Evolutionary conservation across 2,888 invertebrate genomes (phyloP).

Genomic region (Drosophila algonquin): DNA sequence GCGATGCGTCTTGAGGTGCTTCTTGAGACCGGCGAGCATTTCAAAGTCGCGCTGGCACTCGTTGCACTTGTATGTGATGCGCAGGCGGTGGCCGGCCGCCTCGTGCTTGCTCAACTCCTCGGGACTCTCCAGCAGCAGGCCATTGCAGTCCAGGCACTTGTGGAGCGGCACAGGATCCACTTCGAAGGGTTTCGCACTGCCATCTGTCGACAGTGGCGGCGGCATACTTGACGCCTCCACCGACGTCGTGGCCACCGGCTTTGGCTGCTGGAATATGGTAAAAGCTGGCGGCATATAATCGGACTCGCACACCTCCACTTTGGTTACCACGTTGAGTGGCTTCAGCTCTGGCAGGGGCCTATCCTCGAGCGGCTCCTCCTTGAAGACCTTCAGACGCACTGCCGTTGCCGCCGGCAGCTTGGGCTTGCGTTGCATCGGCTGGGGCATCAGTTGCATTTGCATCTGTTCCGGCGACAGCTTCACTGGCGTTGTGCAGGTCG

Average conservation of each 20-base stretch:
- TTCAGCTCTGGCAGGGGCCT: slow-evolving; percentile 10
- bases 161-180: slow-evolving; percentile 70
- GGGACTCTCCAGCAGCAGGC: slow-evolving; percentile 67
- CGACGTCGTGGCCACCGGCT: slow-evolving; percentile 4
- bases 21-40: slow-evolving; percentile 79
- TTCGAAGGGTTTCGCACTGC: slow-evolving; percentile 37
- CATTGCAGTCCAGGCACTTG: slow-evolving; percentile 82
- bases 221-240: slow-evolving; percentile 51
- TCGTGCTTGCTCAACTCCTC: slow-evolving; percentile 76
- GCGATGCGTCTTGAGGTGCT: slow-evolving; percentile 82
- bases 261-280: slow-evolving; percentile 67
- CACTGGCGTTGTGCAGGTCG: slow-evolving; percentile 56
- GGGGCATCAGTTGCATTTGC: slow-evolving; percentile 29
- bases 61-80: slow-evolving; percentile 77
- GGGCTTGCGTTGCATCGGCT: slow-evolving; percentile 60
- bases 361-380: slow-evolving; percentile 72
- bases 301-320: slow-evolving; percentile 63
- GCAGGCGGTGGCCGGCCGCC: slow-evolving; percentile 77
- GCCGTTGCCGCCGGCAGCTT: slow-evolving; percentile 64
- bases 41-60: slow-evolving; percentile 82
- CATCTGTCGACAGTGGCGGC: slow-evolving; percentile 51
- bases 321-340: slow-evolving; percentile 45
- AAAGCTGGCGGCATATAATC: slow-evolving; percentile 65
- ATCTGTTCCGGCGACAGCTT: slow-evolving; percentile 65
- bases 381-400: slow-evolving; percentile 72